phyloP scores from a whole-genome alignment of 2,888 invertebrate species.

The Lobophora halterata region DNA sequence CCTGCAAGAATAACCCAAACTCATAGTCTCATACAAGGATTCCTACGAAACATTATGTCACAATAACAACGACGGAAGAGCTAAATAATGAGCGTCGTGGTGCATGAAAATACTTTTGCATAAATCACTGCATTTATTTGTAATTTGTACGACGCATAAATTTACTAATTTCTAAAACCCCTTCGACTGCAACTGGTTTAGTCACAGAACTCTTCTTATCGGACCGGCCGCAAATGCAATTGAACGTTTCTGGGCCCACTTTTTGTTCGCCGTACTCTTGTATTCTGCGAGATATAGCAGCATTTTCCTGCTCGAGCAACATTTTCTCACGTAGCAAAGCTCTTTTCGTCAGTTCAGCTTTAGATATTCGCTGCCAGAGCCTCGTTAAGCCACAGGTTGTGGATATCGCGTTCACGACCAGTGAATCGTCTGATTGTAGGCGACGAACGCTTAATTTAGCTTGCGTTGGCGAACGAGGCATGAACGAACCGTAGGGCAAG shows the following conservation, averaged over 20 bases:
- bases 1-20: slow-evolving; percentile 36
- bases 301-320: slow-evolving; percentile 59
- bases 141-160: slow-evolving; percentile 25
- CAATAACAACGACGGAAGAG: slow-evolving; percentile 29
- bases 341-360: slow-evolving; percentile 60
- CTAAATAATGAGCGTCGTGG: slow-evolving; percentile 33
- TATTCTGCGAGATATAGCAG: slow-evolving; percentile 42
- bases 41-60: slow-evolving; percentile 36
- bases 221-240: slow-evolving; percentile 45
- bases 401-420: slow-evolving; percentile 54
- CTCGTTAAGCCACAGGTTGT: slow-evolving; percentile 59
- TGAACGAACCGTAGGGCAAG: slow-evolving; percentile 54
- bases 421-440: slow-evolving; percentile 52
- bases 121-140: slow-evolving; percentile 26
- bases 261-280: slow-evolving; percentile 41
- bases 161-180: slow-evolving; percentile 50
- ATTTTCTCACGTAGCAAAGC: slow-evolving; percentile 62
- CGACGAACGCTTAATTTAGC: slow-evolving; percentile 43
- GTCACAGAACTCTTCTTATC: slow-evolving; percentile 25
- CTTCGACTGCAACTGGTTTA: slow-evolving; percentile 55
- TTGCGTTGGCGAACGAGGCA: slow-evolving; percentile 49
- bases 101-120: slow-evolving; percentile 29
- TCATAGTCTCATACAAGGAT: slow-evolving; percentile 28
- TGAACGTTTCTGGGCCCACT: slow-evolving; percentile 37
- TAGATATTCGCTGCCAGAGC: slow-evolving; percentile 67